Percentiles rank a stretch among this genome's conserved stretches.
These are phyloP conservation scores for Dendrocincla fuliginosa DNA, from an alignment of 2,797 vertebrate genomes.

Conservation along the genomic window DNA sequence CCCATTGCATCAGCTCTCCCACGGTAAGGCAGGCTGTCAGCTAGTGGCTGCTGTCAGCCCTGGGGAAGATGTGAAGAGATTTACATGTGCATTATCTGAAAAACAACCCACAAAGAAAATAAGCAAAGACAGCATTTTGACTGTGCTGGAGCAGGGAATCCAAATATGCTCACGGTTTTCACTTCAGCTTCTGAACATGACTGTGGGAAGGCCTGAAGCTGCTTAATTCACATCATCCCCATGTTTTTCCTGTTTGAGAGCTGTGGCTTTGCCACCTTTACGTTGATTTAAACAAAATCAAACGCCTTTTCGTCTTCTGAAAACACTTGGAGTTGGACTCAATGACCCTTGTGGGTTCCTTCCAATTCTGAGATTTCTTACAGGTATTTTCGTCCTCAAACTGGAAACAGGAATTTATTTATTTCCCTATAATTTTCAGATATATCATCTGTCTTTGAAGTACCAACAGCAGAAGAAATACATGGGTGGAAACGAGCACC, in stretches of 20 bases:
- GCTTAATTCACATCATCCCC: neutral
- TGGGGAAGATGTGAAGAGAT: neutral
- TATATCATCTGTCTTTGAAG: neutral
- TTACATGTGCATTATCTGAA: rapidly evolving
- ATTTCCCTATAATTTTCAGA: neutral
- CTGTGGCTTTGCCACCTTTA: neutral
- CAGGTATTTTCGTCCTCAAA: neutral
- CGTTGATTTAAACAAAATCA: neutral
- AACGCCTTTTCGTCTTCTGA: neutral
- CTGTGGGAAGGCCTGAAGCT: neutral
- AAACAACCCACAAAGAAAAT: neutral
- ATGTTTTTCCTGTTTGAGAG: neutral
- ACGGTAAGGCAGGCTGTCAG: neutral
- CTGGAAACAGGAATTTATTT: neutral
- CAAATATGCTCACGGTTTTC: neutral
- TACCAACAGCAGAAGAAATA: neutral
- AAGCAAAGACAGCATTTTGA: neutral
- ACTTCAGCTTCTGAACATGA: neutral
- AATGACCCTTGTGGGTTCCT: neutral
- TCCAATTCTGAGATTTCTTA: neutral
- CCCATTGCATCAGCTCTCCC: neutral
- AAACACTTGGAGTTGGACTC: neutral
- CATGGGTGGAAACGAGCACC: neutral
- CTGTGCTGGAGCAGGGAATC: neutral
- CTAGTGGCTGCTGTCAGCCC: neutral